Evolutionary conservation across 2,113 vertebrate genomes (phyloP).

Genomic region (Aphyosemion australe): DNA sequence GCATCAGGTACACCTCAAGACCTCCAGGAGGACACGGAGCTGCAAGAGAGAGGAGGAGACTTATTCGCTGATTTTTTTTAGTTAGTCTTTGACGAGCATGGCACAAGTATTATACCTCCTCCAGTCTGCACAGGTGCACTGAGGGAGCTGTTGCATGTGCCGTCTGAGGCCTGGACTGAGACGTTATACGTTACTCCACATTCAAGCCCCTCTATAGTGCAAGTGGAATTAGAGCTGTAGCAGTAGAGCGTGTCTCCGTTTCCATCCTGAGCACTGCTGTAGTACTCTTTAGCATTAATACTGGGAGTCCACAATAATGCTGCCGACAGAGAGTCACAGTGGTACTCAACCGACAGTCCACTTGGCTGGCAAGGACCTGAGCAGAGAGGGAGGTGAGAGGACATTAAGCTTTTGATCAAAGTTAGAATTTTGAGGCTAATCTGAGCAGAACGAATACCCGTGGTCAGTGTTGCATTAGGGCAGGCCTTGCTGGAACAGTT

Average conservation of each 20-base stretch:
- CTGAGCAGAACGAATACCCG: slow-evolving; percentile 52
- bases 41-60: slow-evolving; percentile 26
- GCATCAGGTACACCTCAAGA: slow-evolving; percentile 47
- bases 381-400: neutral
- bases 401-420: neutral
- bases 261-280: slow-evolving; percentile 56
- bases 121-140: slow-evolving; percentile 53
- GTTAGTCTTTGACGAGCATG: neutral
- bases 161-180: slow-evolving; percentile 73
- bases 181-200: slow-evolving; percentile 77
- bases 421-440: neutral
- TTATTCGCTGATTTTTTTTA: neutral
- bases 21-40: slow-evolving; percentile 77
- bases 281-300: slow-evolving; percentile 52
- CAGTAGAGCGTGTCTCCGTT: slow-evolving; percentile 62
- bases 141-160: slow-evolving; percentile 76
- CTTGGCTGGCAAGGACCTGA: slow-evolving; percentile 75
- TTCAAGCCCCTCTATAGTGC: slow-evolving; percentile 63
- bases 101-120: slow-evolving; percentile 65
- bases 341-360: slow-evolving; percentile 47
- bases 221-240: slow-evolving; percentile 45
- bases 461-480: slow-evolving; percentile 43
- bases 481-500: slow-evolving; percentile 71
- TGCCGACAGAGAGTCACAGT: slow-evolving; percentile 69
- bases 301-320: slow-evolving; percentile 66